Evolutionary conservation across 2,888 invertebrate species (phyloP), one percentile per base, ranked within the genome.

Genomic region (Chironomus tentans): DNA sequence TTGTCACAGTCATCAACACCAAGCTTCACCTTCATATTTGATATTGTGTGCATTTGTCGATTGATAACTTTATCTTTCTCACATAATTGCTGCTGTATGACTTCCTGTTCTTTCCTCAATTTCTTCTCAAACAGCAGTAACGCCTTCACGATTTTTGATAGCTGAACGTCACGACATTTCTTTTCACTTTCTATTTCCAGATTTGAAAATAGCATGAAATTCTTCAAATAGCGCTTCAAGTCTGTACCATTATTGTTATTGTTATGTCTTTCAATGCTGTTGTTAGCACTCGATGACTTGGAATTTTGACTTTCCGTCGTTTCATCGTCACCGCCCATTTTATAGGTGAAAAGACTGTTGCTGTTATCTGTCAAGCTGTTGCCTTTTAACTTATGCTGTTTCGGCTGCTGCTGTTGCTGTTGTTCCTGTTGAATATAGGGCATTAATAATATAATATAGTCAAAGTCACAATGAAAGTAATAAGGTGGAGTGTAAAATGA

Each of bases 111-210:
- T 62, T 79, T 80, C 78, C 82, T 83, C 10, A 84, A 79, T 77
- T 84, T 84, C 47, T 83, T 80, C 77, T 84, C 84, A 78, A 84
- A 83, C 69, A 81, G 81, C 13, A 84, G 77, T 62, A 84, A 79
- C 24, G 84, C 83, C 77, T 84, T 84, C 48, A 83, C 82, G n/a
- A 84, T 82, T 77, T 81, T 81, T 65, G 83, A 81, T 65, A 84
- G 78, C 77, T 84, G 84, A 76, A 82, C 83, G 71, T 80, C 81
- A 71, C 83, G 83, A 0, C 82, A 81, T 10, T 81, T 80, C 76
- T 82, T 83, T 78, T 84, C 84, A 78, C 81, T 82, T 78, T 82
- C 81, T 78, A 84, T 77, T 74, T 84, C 84, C 21, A 74, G 65
- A 47, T 68, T 74, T 47, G 74, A 74, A 74, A 74, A 74, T 7